These are phyloP conservation scores for Erpornis zantholeuca DNA, from an alignment of 2,113 vertebrate genomes.

Conservation along the genomic window DNA sequence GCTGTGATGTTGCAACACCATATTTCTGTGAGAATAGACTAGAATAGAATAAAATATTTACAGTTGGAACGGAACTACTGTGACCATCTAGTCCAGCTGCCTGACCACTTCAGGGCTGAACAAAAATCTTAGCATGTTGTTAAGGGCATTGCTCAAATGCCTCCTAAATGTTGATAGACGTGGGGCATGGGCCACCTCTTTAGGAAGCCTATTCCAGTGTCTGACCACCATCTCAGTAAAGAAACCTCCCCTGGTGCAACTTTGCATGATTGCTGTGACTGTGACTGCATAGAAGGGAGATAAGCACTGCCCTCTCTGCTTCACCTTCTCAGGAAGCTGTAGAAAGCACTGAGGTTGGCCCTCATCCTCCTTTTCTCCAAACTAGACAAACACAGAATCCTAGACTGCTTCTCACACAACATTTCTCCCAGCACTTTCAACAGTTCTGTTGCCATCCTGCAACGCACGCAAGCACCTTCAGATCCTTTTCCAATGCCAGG, in stretches of 20 bases:
- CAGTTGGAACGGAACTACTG: neutral
- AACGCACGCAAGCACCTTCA: neutral
- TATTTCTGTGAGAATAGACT: neutral
- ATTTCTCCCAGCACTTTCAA: neutral
- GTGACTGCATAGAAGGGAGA: neutral
- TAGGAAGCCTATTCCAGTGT: neutral
- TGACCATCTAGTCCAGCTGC: neutral
- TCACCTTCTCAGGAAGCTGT: neutral
- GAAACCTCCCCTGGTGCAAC: neutral
- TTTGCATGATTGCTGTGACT: neutral
- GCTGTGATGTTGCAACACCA: neutral
- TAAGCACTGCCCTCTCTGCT: neutral
- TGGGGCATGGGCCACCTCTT: fast-evolving
- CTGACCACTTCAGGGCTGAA: neutral
- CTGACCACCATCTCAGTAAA: neutral
- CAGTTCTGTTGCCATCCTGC: neutral
- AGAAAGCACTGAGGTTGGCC: neutral
- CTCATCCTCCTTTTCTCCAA: neutral
- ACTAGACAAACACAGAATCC: neutral
- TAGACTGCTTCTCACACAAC: neutral
- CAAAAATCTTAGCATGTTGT: neutral
- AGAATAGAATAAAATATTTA: neutral
- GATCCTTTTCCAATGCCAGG: neutral
- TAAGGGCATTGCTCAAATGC: neutral
- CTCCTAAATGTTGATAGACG: fast-evolving